phyloP scores from a whole-genome alignment of 1,140 invertebrate genomes.

The Dreissena polymorpha region DNA sequence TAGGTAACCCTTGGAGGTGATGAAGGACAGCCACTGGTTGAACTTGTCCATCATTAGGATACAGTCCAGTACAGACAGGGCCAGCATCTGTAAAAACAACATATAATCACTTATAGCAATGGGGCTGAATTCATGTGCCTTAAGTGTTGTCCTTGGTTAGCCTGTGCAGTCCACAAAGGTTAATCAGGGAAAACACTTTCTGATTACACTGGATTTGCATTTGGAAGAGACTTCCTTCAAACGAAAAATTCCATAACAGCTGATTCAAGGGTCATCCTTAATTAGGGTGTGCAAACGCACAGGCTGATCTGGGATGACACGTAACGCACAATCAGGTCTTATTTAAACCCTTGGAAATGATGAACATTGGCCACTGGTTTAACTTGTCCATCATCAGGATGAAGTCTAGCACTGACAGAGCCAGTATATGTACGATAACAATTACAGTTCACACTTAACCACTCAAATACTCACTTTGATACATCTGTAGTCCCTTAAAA shows the following conservation, averaged over 20 bases:
- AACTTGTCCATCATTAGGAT: conserved; percentile 88
- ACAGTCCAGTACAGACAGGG: conserved; percentile 89
- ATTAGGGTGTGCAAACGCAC: no score
- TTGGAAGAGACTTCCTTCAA: no score
- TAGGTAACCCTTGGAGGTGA: conserved; percentile 90
- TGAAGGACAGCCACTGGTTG: conserved; percentile 87
- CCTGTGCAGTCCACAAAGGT: no score
- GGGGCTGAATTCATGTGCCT: background rate
- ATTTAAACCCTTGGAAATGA: conserved; percentile 88
- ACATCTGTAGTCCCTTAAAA: no score
- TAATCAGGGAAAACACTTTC: background rate
- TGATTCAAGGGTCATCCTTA: no score
- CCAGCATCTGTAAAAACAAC: conserved; percentile 84
- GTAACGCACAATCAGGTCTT: no score
- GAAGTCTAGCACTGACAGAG: conserved; percentile 89
- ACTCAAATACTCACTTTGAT: no score
- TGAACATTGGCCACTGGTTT: conserved; percentile 87
- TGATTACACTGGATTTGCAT: background rate
- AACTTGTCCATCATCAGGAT: conserved; percentile 88
- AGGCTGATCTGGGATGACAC: no score
- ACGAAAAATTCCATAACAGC: no score
- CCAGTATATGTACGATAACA: conserved; percentile 84
- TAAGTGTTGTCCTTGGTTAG: no score
- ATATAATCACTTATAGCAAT: background rate
- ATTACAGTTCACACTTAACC: background rate